Evolutionary conservation across 2,797 vertebrate genomes (phyloP).

Genomic region (Gallirallus australis): DNA sequence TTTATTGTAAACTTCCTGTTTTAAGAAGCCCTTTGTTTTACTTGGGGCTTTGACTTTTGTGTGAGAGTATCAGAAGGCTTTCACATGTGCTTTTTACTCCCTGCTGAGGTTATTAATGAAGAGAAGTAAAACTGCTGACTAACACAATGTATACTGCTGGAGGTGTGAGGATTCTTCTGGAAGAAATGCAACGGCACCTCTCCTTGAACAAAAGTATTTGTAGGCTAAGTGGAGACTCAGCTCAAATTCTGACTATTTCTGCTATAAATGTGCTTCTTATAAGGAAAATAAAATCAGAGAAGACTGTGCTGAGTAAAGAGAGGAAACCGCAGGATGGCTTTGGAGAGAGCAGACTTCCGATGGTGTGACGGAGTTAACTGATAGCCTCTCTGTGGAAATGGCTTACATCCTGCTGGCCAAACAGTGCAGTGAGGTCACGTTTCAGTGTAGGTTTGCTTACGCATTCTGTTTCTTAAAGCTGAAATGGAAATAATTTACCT

Average conservation of each 20-base stretch:
- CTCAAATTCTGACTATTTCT: not conserved
- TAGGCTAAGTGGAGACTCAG: not conserved
- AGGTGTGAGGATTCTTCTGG: conserved; percentile 1
- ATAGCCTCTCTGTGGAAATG: not conserved
- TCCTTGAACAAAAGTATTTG: not conserved
- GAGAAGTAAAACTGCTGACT: conserved; percentile 62
- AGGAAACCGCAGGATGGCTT: not conserved
- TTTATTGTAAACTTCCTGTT: conserved; percentile 42
- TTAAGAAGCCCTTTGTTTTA: conserved; percentile 52
- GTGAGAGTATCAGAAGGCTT: conserved; percentile 47
- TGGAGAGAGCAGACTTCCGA: not conserved
- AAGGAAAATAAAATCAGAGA: not conserved
- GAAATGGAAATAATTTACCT: not conserved
- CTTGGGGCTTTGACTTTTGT: conserved; percentile 40
- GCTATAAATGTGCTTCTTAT: not conserved
- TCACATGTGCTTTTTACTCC: conserved; percentile 35
- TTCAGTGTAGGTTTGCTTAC: not conserved
- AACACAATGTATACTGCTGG: not conserved
- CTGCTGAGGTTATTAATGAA: conserved; percentile 67
- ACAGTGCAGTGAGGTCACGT: not conserved
- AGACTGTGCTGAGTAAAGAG: not conserved
- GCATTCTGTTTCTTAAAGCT: fast-evolving
- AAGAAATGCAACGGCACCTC: not conserved
- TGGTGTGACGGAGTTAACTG: not conserved
- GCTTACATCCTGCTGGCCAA: not conserved